Base-by-base conservation (phyloP, 2,113 vertebrate species). In the Scolopax mira region DNA sequence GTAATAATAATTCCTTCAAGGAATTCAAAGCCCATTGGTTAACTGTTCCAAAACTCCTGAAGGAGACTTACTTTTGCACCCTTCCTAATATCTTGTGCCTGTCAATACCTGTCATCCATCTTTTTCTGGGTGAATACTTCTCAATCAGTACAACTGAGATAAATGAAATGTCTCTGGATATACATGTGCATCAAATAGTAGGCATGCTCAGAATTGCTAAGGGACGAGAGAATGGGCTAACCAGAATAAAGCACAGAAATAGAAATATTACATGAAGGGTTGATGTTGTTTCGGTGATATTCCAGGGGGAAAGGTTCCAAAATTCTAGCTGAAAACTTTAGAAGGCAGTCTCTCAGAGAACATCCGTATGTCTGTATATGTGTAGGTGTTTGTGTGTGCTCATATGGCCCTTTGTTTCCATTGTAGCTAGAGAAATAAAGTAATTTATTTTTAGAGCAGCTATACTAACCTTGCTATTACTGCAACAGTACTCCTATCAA, bases 111-210 rank as follows among this genome's bases (percentile, higher is more conserved):
- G 89, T 67, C 89, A 71, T 75, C 71, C 67, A 74, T 67, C 61
- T 71, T 88, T 61, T 91, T 55, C 71, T 78, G 67, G 84, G 79
- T 64, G 73, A 90, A 81, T 74, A 91, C 3, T 4, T 86, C 75
- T 93, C 48, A 52, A 42, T 88, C 82, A 75, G 72, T 37, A n/a
- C 41, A 93, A 46, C 13, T 0, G 7, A 96, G 92, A 94, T 75
- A 94, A 96, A 97, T 88, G 33, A 88, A 91, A 64, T 30, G 96
- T 94, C 96, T 88, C 91, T 75, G 72, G 95, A 91, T 88, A 94
- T 81, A 62, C 42, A 39, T 60, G 78, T 33, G 52, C 89, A 93
- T 97, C 90, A 75, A 95, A 75, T 7, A 78, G 31, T 51, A 13
- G 35, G 25, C 75, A 75, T 79, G 89, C 82, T 84, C 58, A 49